Conservation (phyloP, 1,140 invertebrate genomes). For the Dreissena rostriformis region DNA sequence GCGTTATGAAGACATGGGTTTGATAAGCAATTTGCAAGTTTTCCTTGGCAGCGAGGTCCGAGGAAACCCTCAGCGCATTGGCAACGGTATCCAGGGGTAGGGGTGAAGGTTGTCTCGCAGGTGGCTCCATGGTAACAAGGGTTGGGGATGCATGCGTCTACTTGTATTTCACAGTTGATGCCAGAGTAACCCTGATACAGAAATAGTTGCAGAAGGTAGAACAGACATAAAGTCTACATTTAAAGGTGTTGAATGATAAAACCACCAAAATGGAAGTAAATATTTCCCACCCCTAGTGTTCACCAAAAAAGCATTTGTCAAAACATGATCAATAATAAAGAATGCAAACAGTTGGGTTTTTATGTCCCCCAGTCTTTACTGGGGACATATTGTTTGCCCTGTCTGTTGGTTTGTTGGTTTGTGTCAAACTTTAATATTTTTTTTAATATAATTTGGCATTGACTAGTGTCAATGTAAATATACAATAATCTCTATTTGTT, state of each 20-base stretch:
- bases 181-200: constrained; percentile 33
- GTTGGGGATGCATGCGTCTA: constrained; percentile 83
- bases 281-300: too few species aligned
- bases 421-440: too few species aligned
- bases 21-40: constrained; percentile 96
- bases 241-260: background rate
- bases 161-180: constrained; percentile 36
- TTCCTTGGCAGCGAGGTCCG: constrained; percentile 95
- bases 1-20: constrained; percentile 92
- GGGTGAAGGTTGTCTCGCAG: constrained; percentile 83
- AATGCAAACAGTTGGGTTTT: too few species aligned
- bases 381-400: too few species aligned
- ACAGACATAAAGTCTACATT: background rate
- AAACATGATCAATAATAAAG: too few species aligned
- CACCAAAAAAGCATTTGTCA: too few species aligned
- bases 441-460: too few species aligned
- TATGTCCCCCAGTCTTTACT: too few species aligned
- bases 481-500: too few species aligned
- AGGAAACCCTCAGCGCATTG: constrained; percentile 84
- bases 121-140: constrained; percentile 97
- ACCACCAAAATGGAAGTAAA: too few species aligned
- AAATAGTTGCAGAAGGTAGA: background rate
- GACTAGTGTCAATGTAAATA: too few species aligned
- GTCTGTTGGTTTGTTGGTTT: too few species aligned
- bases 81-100: constrained; percentile 44